Conservation (phyloP, 2,113 vertebrate genomes). For the Syngnathoides biaculeatus region DNA sequence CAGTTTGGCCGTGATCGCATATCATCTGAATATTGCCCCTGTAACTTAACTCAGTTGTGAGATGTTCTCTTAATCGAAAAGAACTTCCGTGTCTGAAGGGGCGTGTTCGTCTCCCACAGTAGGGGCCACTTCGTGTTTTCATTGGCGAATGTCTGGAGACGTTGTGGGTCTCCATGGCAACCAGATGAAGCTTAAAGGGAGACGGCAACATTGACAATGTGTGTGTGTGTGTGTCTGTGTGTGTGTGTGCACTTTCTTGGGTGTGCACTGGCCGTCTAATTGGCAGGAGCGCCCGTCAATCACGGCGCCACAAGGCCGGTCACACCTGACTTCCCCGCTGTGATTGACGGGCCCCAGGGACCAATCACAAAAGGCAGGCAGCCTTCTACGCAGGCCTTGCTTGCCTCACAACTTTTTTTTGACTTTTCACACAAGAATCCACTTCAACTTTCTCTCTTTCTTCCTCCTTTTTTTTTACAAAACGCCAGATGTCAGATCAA, state of each 20-base stretch:
- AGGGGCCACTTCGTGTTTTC: no score
- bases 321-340: constrained; percentile 7
- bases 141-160: no score
- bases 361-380: constrained; percentile 5
- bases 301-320: constrained; percentile 4
- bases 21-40: no score
- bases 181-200: neutral
- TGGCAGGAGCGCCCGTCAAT: constrained; percentile 3
- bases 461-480: neutral
- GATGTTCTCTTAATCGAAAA: no score
- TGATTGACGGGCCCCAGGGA: constrained; percentile 8
- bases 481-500: neutral
- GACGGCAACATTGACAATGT: neutral
- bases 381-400: neutral
- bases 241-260: constrained; percentile 1
- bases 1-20: no score
- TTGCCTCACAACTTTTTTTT: neutral
- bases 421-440: neutral
- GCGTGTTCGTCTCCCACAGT: no score
- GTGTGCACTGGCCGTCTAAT: neutral
- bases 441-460: neutral
- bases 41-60: no score
- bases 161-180: neutral
- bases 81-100: no score
- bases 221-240: neutral